These are phyloP conservation scores for Bradypodion pumilum DNA, from an alignment of 2,797 vertebrate genomes.

Conservation along the genomic window DNA sequence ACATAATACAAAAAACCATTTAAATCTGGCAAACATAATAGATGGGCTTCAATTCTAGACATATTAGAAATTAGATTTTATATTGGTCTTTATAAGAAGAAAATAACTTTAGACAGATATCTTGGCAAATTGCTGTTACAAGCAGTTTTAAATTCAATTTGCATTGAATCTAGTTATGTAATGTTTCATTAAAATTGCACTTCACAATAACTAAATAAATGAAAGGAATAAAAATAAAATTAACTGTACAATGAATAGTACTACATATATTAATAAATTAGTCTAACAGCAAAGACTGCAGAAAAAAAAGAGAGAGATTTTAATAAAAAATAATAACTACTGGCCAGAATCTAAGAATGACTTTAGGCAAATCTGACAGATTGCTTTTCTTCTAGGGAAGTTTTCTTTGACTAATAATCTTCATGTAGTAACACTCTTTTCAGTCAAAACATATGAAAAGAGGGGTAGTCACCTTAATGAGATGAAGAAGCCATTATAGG, in stretches of 20 bases:
- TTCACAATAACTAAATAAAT: background rate
- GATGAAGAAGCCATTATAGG: no score
- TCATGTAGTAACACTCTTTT: background rate
- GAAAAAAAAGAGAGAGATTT: background rate
- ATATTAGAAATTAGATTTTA: background rate
- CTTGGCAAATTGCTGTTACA: background rate
- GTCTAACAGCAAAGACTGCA: background rate
- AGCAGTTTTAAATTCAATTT: background rate
- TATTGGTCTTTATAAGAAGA: background rate
- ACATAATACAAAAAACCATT: background rate
- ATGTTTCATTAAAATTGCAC: background rate
- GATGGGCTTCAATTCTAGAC: background rate
- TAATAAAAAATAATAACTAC: background rate
- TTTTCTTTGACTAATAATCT: background rate
- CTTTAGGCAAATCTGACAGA: background rate
- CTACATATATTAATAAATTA: constrained; percentile 1
- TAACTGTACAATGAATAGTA: background rate
- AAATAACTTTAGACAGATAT: background rate
- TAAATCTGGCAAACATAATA: background rate
- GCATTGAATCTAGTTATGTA: background rate
- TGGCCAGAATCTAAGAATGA: background rate
- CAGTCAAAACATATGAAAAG: background rate
- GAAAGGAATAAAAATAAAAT: background rate
- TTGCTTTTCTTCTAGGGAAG: background rate
- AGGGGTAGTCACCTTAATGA: background rate